Evolutionary conservation across 2,113 vertebrate species (phyloP), one percentile per base, ranked within the genome.

Genomic region (Origma solitaria): DNA sequence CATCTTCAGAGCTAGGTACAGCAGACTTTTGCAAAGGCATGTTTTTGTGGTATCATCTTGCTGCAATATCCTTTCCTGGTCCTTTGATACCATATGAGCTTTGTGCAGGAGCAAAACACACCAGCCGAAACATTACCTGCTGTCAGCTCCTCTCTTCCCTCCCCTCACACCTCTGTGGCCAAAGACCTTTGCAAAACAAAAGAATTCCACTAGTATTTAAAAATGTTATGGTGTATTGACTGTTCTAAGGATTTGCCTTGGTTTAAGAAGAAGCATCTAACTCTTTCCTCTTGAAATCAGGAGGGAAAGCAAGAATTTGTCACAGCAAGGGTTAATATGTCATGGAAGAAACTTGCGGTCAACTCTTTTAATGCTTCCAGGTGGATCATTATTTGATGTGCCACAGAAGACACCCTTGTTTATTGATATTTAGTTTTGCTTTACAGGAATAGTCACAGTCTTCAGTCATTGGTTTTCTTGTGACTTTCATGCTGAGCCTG

Each of bases 351-450:
- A 15, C 18, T 33, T 16, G 0, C 35, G 28, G n/a, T 68, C 65
- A 61, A 30, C 25, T 13, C 73, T 94, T 83, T 66, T 81, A 94
- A 49, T 10, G 20, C 81, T 96, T 93, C 75, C 64, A 82, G 60
- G 53, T 94, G 85, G 47, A 81, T 77, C 61, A 19, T 15, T 80
- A 68, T 91, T 82, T 93, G 76, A 82, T 61, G 81, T 60, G 45
- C 24, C 25, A 5, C 88, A 86, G 87, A 89, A 94, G 84, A 97
- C 72, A 54, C 24, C 28, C 92, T 37, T 90, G 20, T 92, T 95
- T 89, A 84, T 65, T 79, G 70, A 79, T 72, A 81, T 82, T 82
- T 62, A 71, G 11, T 47, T 92, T 96, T 96, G 83, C 60, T 94
- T 62, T 83, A 30, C 88, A 44, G 76, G 62, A 93, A 65, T 61